Evolutionary conservation across 2,797 vertebrate genomes (phyloP), one percentile per base, ranked within the genome.

Genomic region (Microhierax caerulescens): DNA sequence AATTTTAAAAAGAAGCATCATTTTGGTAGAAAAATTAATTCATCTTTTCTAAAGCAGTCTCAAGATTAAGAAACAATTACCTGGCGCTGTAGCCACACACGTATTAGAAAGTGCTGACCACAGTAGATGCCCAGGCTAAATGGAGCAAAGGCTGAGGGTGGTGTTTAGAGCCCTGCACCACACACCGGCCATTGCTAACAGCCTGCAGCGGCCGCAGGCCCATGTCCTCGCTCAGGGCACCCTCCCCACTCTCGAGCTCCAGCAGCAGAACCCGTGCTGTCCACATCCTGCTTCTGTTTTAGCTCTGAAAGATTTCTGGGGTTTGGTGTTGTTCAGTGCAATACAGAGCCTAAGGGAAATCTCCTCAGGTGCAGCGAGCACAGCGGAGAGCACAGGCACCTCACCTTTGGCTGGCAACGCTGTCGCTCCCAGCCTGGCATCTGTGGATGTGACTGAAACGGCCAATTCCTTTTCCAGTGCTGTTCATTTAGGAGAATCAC

Each of bases 221-320:
- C 34, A 20, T 1, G 0, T 4, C 34, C 27, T 48, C 3, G 2
- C 17, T 2, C 3, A 64, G 50, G 7, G 30, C 25, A 5, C 7
- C 13, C 5, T 37, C 41, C 27, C 76, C 1, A 7, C 3, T 1
- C 19, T 37, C 1, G 0, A 47, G 9, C 23, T 79, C 15, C 11
- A 70, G 34, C 32, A 61, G 36, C 0, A 0, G 4, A 27, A 22
- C 34, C 15, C 32, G 37, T 0, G 0, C 14, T 57, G 28, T 84
- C 39, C 37, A 93, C 16, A 57, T 18, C 23, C 50, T 32, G 4
- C 7, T 25, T 50, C 37, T n/a, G 28, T 30, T 32, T 65, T 14
- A 50, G 61, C 9, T 4, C 21, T 2, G 0, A 65, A 80, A 37
- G 9, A 22, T 43, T 74, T 83, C n/a, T 56, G 15, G n/a, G 18